Conservation (phyloP, 2,113 vertebrate species). For the Castor canadensis region DNA sequence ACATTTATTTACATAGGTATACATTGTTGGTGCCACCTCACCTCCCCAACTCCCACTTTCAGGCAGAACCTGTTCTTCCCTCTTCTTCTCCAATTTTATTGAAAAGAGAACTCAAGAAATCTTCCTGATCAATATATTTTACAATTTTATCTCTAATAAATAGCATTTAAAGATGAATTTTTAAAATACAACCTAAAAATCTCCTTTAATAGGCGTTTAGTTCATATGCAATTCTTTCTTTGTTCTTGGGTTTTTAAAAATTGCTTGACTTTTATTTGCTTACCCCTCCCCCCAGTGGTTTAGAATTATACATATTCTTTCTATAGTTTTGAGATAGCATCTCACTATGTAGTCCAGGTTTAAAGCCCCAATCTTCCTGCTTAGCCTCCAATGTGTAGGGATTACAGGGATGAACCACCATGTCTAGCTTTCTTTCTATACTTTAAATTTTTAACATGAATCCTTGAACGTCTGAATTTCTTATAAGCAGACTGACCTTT, state of each 20-base stretch:
- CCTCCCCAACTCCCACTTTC: no score
- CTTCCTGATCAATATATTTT: no score
- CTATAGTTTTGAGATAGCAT: not conserved
- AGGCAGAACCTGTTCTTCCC: no score
- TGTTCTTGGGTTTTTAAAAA: not conserved
- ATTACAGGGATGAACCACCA: not conserved
- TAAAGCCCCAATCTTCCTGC: no score
- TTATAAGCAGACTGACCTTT: not conserved
- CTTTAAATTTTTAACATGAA: not conserved
- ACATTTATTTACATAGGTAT: no score
- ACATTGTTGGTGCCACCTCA: no score
- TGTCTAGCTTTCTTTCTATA: not conserved
- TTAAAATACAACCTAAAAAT: not conserved
- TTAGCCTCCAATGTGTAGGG: no score
- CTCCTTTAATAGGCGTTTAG: not conserved
- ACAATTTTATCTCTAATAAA: no score
- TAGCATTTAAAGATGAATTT: not conserved
- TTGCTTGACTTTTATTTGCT: not conserved
- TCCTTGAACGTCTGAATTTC: not conserved
- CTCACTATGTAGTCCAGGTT: not conserved
- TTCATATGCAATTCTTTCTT: no score
- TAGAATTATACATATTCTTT: not conserved
- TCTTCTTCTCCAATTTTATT: no score
- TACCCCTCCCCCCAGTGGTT: not conserved
- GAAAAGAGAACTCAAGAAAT: no score